Percentiles rank a stretch among this genome's conserved stretches.
These are phyloP conservation scores for Ceramica pisi DNA, from an alignment of 2,888 invertebrate species.

Conservation along the genomic window DNA sequence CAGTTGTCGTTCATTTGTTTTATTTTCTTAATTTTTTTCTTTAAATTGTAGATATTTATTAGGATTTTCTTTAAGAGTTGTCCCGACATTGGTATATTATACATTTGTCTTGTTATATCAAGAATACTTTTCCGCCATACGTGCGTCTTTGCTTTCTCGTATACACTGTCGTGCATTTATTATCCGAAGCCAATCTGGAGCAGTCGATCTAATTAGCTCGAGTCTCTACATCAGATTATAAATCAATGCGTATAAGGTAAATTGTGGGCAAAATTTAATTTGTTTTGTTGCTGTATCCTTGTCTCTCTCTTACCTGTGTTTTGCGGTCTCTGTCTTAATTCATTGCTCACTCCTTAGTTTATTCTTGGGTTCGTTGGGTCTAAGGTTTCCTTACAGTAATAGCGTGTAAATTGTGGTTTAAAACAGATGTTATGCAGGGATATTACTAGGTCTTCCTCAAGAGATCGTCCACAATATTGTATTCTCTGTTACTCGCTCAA, in stretches of 20 bases:
- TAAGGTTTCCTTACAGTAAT: slow-evolving; percentile 26
- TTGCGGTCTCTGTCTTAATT: slow-evolving; percentile 46
- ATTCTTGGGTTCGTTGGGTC: slow-evolving; percentile 22
- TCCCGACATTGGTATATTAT: no score
- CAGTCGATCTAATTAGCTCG: slow-evolving; percentile 52
- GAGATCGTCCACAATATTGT: background rate
- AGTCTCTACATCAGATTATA: slow-evolving; percentile 52
- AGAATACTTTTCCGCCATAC: background rate
- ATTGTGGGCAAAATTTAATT: slow-evolving; percentile 48
- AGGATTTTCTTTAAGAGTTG: no score
- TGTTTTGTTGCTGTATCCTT: slow-evolving; percentile 23
- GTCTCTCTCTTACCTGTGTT: slow-evolving; percentile 37
- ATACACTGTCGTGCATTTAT: slow-evolving; percentile 31
- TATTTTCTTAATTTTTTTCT: no score
- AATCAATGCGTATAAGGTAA: slow-evolving; percentile 56
- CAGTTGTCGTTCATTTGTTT: no score
- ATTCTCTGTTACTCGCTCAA: background rate
- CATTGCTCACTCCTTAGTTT: slow-evolving; percentile 39
- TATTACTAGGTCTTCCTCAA: slow-evolving; percentile 3
- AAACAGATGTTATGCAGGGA: slow-evolving; percentile 19
- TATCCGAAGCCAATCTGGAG: slow-evolving; percentile 50
- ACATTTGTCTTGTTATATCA: no score
- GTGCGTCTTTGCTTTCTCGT: background rate
- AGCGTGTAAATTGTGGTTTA: slow-evolving; percentile 35
- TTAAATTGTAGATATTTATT: no score